Evolutionary conservation across 2,888 invertebrate genomes (phyloP).

Genomic region (Drosophila yooni): DNA sequence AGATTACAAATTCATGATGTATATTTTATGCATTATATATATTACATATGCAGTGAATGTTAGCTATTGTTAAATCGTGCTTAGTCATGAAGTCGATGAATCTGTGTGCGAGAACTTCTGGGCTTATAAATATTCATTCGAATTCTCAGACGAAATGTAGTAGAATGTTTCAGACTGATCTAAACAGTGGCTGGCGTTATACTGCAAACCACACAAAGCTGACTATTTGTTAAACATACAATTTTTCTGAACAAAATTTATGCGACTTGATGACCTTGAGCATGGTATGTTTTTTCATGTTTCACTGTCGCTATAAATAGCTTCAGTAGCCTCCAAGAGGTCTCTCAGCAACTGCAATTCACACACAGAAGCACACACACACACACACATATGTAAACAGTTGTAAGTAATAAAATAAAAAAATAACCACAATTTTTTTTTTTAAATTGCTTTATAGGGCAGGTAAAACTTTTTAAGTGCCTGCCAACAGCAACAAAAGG

Average conservation of each 20-base stretch:
- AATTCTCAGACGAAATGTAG: constrained; percentile 11
- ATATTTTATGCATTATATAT: background rate
- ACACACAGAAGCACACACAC: constrained; percentile 11
- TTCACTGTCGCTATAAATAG: constrained; percentile 62
- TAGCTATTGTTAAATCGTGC: background rate
- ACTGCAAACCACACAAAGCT: constrained; percentile 1
- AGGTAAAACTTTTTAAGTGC: constrained; percentile 57
- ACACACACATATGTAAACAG: constrained; percentile 30
- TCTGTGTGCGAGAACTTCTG: background rate
- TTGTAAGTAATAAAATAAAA: constrained; percentile 59
- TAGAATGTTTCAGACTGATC: constrained; percentile 6
- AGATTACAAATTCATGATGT: background rate
- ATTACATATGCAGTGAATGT: background rate
- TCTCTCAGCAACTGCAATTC: constrained; percentile 52
- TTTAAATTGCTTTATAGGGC: constrained; percentile 58
- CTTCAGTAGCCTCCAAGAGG: constrained; percentile 54
- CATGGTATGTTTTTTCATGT: constrained; percentile 55
- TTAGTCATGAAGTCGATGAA: constrained; percentile 13
- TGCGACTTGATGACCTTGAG: constrained; percentile 70
- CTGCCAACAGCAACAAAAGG: constrained; percentile 27
- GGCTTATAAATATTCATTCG: constrained; percentile 16
- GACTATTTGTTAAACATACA: constrained; percentile 19
- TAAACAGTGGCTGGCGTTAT: background rate
- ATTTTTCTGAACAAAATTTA: constrained; percentile 59
- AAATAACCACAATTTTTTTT: constrained; percentile 49